Percentiles rank a stretch among this genome's conserved stretches.
phyloP scores from a whole-genome alignment of 1,140 invertebrate genomes.

The Aphaenogaster floridana region DNA sequence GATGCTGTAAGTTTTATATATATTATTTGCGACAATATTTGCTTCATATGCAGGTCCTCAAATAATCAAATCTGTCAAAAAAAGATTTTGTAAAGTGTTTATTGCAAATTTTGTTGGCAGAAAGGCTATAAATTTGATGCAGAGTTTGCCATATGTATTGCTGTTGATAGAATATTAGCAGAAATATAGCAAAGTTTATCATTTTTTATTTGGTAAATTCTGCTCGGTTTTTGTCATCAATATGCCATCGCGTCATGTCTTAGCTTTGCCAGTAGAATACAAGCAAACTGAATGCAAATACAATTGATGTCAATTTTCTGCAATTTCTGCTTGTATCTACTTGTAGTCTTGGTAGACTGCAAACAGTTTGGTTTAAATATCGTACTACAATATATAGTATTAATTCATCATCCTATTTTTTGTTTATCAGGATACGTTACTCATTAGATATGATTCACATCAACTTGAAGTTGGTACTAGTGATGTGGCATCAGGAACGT shows the following conservation, averaged over 20 bases:
- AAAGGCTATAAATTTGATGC: background rate
- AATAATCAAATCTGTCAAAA: background rate
- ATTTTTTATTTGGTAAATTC: background rate
- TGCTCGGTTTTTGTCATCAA: background rate
- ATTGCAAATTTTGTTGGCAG: background rate
- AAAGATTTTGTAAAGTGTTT: background rate
- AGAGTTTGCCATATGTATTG: background rate
- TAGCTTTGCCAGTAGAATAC: background rate
- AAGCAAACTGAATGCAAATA: background rate
- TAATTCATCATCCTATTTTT: constrained; percentile 55
- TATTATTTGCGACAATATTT: background rate
- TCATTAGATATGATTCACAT: constrained; percentile 91
- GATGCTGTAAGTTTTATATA: constrained; percentile 90
- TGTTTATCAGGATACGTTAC: constrained; percentile 91
- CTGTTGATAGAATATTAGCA: background rate
- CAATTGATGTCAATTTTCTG: background rate
- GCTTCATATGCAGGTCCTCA: background rate
- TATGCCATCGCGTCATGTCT: background rate
- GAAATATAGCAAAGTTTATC: background rate
- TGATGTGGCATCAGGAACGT: constrained; percentile 93
- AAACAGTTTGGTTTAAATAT: constrained; percentile 1
- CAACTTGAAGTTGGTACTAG: constrained; percentile 94
- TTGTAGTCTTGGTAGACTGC: background rate
- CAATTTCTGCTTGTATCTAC: background rate
- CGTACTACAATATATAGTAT: background rate